Evolutionary conservation across 2,113 vertebrate species (phyloP).

Genomic region (Paramormyrops kingsleyae): DNA sequence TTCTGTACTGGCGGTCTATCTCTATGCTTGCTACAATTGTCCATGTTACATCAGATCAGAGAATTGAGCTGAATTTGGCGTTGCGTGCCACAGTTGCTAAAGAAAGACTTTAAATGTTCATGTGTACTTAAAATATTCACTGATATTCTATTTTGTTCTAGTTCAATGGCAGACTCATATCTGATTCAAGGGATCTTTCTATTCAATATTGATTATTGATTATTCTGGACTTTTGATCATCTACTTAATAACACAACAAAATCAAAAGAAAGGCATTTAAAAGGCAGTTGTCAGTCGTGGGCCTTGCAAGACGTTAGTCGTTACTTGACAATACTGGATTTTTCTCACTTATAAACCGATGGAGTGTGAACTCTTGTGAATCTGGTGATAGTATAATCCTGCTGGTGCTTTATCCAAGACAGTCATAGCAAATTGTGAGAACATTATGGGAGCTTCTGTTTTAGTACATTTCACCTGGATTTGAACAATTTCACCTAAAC

Average conservation of each 20-base stretch:
- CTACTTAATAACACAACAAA: not conserved
- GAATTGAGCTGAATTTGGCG: not conserved
- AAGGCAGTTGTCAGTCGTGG: not conserved
- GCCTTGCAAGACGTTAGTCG: not conserved
- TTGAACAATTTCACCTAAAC: not conserved
- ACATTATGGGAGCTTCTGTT: not conserved
- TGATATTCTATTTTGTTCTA: not conserved
- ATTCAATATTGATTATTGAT: not conserved
- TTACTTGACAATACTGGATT: conserved; percentile 3
- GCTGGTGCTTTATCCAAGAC: not conserved
- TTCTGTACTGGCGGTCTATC: not conserved
- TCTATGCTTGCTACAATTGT: not conserved
- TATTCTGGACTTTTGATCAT: not conserved
- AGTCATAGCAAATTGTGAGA: conserved; percentile 11
- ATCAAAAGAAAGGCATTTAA: not conserved
- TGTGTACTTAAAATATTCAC: not conserved
- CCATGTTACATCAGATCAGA: not conserved
- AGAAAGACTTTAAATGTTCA: not conserved
- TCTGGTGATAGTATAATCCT: not conserved
- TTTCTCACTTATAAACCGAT: conserved; percentile 11
- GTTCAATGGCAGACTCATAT: not conserved
- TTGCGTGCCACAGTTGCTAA: not conserved
- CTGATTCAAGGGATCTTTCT: not conserved
- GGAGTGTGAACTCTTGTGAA: conserved; percentile 13
- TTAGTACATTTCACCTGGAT: not conserved